Base-by-base conservation (phyloP, 2,113 vertebrate species). In the Pomatorhinus ruficollis region DNA sequence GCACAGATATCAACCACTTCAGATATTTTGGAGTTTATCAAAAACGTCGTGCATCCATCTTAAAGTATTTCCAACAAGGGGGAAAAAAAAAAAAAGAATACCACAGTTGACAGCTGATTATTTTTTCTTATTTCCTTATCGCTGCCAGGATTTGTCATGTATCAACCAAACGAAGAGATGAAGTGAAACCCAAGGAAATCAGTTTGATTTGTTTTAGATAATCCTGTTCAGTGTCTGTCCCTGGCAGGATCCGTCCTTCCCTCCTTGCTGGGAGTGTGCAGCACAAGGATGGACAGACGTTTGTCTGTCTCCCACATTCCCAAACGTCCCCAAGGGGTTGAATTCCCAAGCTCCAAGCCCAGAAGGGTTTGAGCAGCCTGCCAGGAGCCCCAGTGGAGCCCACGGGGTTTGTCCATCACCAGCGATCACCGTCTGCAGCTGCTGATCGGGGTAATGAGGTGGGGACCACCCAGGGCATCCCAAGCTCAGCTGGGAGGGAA, bases 221-320 rank as follows among this genome's bases (percentile, higher is more conserved):
- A 39, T 21, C 24, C 31, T 49, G 3, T 9, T 49, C 27, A 16
- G 42, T 15, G 39, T 10, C 25, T 63, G 5, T 30, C 21, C 14
- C 0, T 12, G 71, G 39, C 76, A 83, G 28, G 44, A 11, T 60
- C 54, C 28, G 19, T 39, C 33, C 24, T 53, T 44, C 24, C 30
- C 9, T n/a, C 7, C 35, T 12, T 13, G 39, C n/a, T 70, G 72
- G 44, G 37, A 24, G 61, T 0, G 13, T 15, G 2, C 82, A 69
- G 49, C 37, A 24, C 31, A 4, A 18, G 23, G 21, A 15, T 0
- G 6, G 76, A 50, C 2, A 1, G 31, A 28, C 0, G 0, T 10
- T 14, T 19, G 21, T 64, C n/a, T 37, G 47, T 53, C 71, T 33
- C 5, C 0, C 10, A 23, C 15, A 0, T 20, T 64, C 50, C 45